Conservation (phyloP, 2,797 vertebrate genomes). For the Gobionotothen gibberifrons region DNA sequence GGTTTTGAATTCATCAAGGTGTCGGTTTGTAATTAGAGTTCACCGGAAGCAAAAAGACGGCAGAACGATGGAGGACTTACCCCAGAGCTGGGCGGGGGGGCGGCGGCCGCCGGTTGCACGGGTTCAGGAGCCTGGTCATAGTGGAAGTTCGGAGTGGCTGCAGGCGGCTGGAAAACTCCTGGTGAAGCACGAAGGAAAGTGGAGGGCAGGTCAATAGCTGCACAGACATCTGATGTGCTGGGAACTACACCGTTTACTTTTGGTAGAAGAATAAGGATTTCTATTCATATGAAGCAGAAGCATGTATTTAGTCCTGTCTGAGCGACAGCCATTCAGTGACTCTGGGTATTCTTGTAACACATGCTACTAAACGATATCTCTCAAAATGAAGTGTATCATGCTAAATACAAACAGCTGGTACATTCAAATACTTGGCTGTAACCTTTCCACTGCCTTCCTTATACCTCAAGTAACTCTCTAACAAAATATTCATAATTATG, state of each 20-base stretch:
- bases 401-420: slow-evolving; percentile 21
- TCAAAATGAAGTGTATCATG: slow-evolving; percentile 24
- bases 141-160: slow-evolving; percentile 77
- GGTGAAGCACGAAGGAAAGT: slow-evolving; percentile 1
- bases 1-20: not conserved
- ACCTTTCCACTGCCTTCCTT: not conserved
- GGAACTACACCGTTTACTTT: not conserved
- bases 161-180: slow-evolving; percentile 73
- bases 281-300: not conserved
- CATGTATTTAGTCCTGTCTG: not conserved
- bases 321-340: slow-evolving; percentile 4
- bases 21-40: not conserved
- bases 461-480: not conserved
- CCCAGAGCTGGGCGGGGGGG: slow-evolving; percentile 77
- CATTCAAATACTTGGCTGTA: not conserved
- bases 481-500: not conserved
- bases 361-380: slow-evolving; percentile 44
- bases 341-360: slow-evolving; percentile 27
- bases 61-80: slow-evolving; percentile 50
- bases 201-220: not conserved
- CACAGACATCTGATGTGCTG: not conserved
- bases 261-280: not conserved
- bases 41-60: not conserved
- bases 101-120: slow-evolving; percentile 76
- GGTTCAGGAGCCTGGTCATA: slow-evolving; percentile 78